Percentiles rank a stretch among this genome's conserved stretches.
Conservation (phyloP, 2,888 invertebrate genomes). For the Tillus elongatus region DNA sequence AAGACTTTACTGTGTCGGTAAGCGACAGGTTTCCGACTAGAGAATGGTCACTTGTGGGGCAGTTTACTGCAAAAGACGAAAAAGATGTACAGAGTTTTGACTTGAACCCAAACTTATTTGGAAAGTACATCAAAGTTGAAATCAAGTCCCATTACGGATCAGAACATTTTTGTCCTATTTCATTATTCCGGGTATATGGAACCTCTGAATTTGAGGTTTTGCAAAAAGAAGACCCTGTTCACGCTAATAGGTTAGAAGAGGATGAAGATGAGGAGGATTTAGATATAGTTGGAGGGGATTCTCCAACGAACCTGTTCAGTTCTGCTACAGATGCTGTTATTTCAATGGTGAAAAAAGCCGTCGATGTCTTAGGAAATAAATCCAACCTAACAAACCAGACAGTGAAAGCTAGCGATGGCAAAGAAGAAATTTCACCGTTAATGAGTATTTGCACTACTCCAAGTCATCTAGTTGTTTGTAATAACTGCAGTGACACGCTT, state of each 20-base stretch:
- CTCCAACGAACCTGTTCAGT: constrained; percentile 67
- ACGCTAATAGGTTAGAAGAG: constrained; percentile 53
- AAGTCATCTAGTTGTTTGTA: constrained; percentile 63
- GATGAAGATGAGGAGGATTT: constrained; percentile 57
- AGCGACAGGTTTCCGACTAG: constrained; percentile 84
- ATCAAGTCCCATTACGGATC: constrained; percentile 89
- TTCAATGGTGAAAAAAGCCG: constrained; percentile 86
- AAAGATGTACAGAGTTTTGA: constrained; percentile 80
- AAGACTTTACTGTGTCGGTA: constrained; percentile 78
- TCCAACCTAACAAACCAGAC: constrained; percentile 56
- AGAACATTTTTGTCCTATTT: constrained; percentile 96
- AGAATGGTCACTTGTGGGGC: constrained; percentile 85
- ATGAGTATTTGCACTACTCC: constrained; percentile 56
- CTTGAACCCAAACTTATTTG: constrained; percentile 70
- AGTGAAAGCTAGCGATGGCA: constrained; percentile 44
- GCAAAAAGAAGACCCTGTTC: constrained; percentile 68
- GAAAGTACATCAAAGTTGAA: constrained; percentile 85
- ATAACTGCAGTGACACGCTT: constrained; percentile 61
- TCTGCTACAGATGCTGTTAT: constrained; percentile 86
- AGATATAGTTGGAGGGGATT: constrained; percentile 38
- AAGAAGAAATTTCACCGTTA: constrained; percentile 30
- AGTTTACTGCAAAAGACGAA: constrained; percentile 79
- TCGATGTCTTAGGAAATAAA: constrained; percentile 69
- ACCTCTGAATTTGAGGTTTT: constrained; percentile 87
- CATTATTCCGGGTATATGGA: constrained; percentile 88